These are phyloP conservation scores for Drosophila willistoni DNA, from an alignment of 1,140 invertebrate genomes.

Conservation along the genomic window DNA sequence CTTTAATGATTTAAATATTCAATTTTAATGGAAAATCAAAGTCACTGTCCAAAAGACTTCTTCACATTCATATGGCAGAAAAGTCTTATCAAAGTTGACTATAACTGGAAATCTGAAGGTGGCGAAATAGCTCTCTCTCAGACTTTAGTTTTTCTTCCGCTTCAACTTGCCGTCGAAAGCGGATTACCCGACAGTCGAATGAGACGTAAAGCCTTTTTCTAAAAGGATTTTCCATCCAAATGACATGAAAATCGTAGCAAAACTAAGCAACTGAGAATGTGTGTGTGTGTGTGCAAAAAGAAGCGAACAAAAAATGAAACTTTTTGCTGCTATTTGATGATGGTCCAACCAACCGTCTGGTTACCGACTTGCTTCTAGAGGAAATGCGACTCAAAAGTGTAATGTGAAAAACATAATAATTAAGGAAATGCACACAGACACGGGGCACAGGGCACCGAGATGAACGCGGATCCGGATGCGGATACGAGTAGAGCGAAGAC, in stretches of 20 bases:
- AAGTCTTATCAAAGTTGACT: background rate
- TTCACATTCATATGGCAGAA: constrained; percentile 1
- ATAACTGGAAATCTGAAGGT: no score
- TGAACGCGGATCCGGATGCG: background rate
- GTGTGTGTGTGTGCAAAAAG: background rate
- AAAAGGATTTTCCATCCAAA: constrained; percentile 64
- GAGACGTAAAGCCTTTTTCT: constrained; percentile 72
- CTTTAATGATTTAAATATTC: no score
- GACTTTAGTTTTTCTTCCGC: no score
- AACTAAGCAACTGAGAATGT: background rate
- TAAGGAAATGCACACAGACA: constrained; percentile 61
- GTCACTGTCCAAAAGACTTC: constrained; percentile 32
- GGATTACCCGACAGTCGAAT: constrained; percentile 60
- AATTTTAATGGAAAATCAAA: no score
- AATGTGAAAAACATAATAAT: constrained; percentile 57
- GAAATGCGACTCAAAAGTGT: constrained; percentile 27
- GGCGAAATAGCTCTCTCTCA: background rate
- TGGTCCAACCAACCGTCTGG: background rate
- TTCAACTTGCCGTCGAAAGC: constrained; percentile 43
- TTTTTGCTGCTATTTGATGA: background rate
- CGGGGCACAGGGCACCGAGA: background rate
- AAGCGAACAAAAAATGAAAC: background rate
- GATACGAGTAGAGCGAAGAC: background rate
- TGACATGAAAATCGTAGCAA: constrained; percentile 37
- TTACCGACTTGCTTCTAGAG: background rate